Base-by-base conservation (phyloP, 1,140 invertebrate species). In the Penaeus indicus region DNA sequence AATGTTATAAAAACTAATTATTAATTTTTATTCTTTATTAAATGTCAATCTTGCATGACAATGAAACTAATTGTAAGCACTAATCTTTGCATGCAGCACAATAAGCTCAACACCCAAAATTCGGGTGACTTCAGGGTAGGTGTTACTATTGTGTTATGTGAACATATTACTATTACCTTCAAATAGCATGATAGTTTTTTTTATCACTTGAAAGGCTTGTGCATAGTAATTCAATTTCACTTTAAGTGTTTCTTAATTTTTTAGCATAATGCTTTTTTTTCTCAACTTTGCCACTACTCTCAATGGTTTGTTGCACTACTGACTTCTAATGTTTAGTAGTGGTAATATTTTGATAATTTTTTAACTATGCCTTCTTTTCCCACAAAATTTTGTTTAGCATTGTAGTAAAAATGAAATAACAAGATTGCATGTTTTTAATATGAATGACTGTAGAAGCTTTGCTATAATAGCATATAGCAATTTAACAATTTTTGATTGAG, bases 41-140 rank as follows among this genome's bases (percentile, higher is more conserved):
- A 54, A 54, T 54, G 10, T 54, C 16, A 16, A 54, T 54, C 27
- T 25, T 64, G 82, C 82, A 84, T 84, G 82, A 69, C 22, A 54
- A 32, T 42, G 13, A 47, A 16, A 85, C 84, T 85, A 86, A 86
- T 69, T n/a, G 3, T 25, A 19, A 63, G 38, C 80, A 86, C 85
- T 86, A 86, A 86, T 86, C 21, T 61, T 32, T 64, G 77, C 63
- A 81, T 81, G 78, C 85, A 86, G 85, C 85, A 86, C 85, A 54
- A 63, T 81, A 54, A 80, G 61, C 77, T 86, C 78, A 47, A 80
- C 77, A 64, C 79, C 85, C 62, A 86, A 38, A 42, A 64, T 86
- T 38, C 78, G 85, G 42, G 85, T 86, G 78, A n/a, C 78, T 60
- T 54, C 77, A 69, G 85, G 85, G 85, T 86, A 86, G 78, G 85